phyloP scores from a whole-genome alignment of 2,113 vertebrate species.

The Nerophis lumbriciformis region DNA sequence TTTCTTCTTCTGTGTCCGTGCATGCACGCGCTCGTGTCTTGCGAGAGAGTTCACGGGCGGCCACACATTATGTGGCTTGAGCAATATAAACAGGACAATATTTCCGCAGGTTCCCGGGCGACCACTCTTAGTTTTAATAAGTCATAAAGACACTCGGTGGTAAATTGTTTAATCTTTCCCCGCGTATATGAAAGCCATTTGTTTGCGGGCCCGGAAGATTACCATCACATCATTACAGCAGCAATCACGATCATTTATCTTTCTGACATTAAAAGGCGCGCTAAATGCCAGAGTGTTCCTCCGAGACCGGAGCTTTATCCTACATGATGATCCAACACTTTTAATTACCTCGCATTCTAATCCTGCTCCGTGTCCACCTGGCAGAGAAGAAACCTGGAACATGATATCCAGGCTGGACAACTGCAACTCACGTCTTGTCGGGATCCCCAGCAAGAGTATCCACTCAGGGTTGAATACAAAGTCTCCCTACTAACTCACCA shows the following conservation, averaged over 20 bases:
- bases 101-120: constrained; percentile 45
- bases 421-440: too few relatives aligned
- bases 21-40: too few relatives aligned
- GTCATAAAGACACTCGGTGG: constrained; percentile 61
- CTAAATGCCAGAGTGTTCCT: constrained; percentile 64
- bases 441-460: too few relatives aligned
- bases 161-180: constrained; percentile 73
- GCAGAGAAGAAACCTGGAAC: constrained; percentile 9
- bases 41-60: too few relatives aligned
- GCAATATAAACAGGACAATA: constrained; percentile 32
- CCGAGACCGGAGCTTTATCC: constrained; percentile 53
- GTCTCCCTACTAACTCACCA: too few relatives aligned
- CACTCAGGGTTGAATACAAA: background rate
- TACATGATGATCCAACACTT: constrained; percentile 42
- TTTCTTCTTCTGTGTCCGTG: too few relatives aligned
- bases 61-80: constrained; percentile 43
- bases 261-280: constrained; percentile 58
- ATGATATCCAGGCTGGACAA: too few relatives aligned
- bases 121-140: constrained; percentile 57
- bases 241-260: constrained; percentile 71
- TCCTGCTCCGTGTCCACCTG: constrained; percentile 9
- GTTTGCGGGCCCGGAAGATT: constrained; percentile 66
- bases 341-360: constrained; percentile 57
- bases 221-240: constrained; percentile 64
- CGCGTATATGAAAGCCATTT: constrained; percentile 75